Evolutionary conservation across 2,888 invertebrate species (phyloP), one percentile per base, ranked within the genome.

Genomic region (Theodoxus fluviatilis): DNA sequence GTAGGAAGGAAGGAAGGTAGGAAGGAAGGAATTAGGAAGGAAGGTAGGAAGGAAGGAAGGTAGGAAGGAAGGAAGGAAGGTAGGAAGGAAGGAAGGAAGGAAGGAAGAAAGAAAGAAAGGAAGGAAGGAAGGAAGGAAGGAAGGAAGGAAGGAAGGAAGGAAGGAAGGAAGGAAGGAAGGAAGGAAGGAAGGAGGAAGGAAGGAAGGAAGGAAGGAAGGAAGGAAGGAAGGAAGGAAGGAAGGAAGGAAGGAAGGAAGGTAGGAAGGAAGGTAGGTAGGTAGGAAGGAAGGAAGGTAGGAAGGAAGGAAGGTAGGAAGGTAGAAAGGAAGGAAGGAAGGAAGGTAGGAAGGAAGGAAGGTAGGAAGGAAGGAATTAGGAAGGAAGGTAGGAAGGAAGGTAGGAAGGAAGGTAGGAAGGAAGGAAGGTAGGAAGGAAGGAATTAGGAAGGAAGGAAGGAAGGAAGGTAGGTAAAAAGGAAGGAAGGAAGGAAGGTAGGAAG

Each of bases 241-340:
- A 47, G 61, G 2, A 63, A 43, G 43, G 47, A 68, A 40, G 35
- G 52, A n/a, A n/a, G n/a, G n/a, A 59, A 12, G 31, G 40, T 38
- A 31, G 38, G 25, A n/a, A 3, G 7, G 37, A 37, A 47, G 2
- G 28, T 31, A 3, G 31, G 49, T n/a, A 55, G 57, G 1, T 37
- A 18, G 28, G 47, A 67, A 47, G 69, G 59, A 1, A n/a, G n/a
- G n/a, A n/a, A n/a, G n/a, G n/a, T n/a, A n/a, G n/a, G n/a, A n/a
- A n/a, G n/a, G n/a, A n/a, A n/a, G n/a, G n/a, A n/a, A n/a, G n/a
- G n/a, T n/a, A n/a, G n/a, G n/a, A n/a, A n/a, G n/a, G n/a, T n/a
- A n/a, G n/a, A n/a, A n/a, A n/a, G n/a, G n/a, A n/a, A n/a, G n/a
- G n/a, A n/a, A n/a, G n/a, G n/a, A n/a, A n/a, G n/a, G n/a, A n/a